Base-by-base conservation (phyloP, 92 coral and sea anemone genomes). In the Phenganax subtilis region DNA sequence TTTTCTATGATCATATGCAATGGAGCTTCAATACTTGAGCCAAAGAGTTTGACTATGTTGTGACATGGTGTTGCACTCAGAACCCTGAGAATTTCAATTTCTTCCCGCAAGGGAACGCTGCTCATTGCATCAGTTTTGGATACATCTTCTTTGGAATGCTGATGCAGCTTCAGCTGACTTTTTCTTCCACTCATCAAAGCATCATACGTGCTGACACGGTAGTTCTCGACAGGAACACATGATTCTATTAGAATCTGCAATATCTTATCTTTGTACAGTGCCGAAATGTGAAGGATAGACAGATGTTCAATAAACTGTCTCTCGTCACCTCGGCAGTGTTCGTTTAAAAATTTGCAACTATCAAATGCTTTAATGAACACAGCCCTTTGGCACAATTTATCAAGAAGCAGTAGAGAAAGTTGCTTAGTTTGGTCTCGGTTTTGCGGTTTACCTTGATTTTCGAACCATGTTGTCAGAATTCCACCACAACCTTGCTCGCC, bases 51-150 rank as follows among this genome's bases (percentile, higher is more conserved):
- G 53, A 77, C 71, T 8, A 77, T 58, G 63, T 77, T 77, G 30
- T 51, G 71, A 61, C 81, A 77, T 10, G 56, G 71, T 29, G 12
- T 30, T 8, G 64, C 81, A 60, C 30, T 77, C 81, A 77, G 44
- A 58, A 29, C 20, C 12, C 16, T 12, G 9, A 77, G 81, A 11
- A 77, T 77, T 77, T 77, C 81, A 57, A 77, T 77, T 77, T 77
- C 81, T 9, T 30, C 3, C 31, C 27, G 55, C 17, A 77, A 60
- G 7, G 55, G 8, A 15, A 17, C 30, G 7, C 10, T 25, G 6
- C 15, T n/a, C 29, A n/a, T 8, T 0, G 69, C 69, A 7, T 54
- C 65, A 16, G 57, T 6, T 17, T n/a, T n/a, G 9, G 12, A n/a
- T 9, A 56, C 17, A 14, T 75, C 61, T 20, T 56, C 60, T 60